Evolutionary conservation across 2,797 vertebrate species (phyloP), one percentile per base, ranked within the genome.

Genomic region (Cynopterus sphinx): DNA sequence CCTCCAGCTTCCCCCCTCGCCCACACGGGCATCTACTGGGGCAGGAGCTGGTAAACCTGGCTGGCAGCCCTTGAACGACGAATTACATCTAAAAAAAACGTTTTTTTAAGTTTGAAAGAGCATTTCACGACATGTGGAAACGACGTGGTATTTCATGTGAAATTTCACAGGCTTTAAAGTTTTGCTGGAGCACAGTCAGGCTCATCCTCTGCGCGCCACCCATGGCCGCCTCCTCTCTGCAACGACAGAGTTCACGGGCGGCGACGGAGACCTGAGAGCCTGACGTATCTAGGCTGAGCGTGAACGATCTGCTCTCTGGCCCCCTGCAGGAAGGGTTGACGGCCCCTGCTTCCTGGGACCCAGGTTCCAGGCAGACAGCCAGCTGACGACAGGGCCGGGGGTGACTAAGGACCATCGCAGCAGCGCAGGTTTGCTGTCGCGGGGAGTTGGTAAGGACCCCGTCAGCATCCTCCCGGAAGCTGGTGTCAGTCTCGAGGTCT

Each of bases 241-340:
- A 68, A 2, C 10, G 36, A 46, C 46, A 28, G 33, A 59, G 57
- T 5, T 17, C n/a, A 74, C 24, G 3, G 3, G 28, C 21, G 43
- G 17, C 33, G 51, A 77, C 12, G 51, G 75, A 65, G 11, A 21
- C 6, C 0, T 0, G 36, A 67, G 0, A 5, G 19, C 53, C 67
- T 39, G n/a, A 68, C 46, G 61, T 39, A 55, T 31, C 71, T 26
- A 77, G 74, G 41, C 24, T 5, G 53, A 84, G 82, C 31, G 41
- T 82, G 24, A 96, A 59, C 19, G 21, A 53, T 89, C 28, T 92
- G 85, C 51, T 46, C 9, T 79, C 21, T 41, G 65, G 65, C 26
- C 43, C 63, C 78, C 49, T 84, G 65, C 65, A 68, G 43, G 33
- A 70, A 87, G 33, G 55, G n/a, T 41, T 17, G n/a, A 91, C 43